Conservation (phyloP, 2,888 invertebrate genomes). For the Baronia brevicornis region DNA sequence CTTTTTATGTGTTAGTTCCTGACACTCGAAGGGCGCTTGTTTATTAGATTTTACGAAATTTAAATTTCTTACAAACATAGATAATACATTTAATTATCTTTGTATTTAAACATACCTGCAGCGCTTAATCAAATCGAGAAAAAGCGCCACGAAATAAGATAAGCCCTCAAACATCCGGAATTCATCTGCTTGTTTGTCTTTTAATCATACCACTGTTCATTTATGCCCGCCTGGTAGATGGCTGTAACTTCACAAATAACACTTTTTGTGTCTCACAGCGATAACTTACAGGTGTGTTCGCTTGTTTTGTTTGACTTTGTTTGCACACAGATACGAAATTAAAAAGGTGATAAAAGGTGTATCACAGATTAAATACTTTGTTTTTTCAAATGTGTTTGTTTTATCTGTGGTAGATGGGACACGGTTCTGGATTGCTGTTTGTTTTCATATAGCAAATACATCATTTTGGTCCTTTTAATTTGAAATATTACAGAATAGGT, state of each 20-base stretch:
- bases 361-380: constrained; percentile 34
- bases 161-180: constrained; percentile 35
- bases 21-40: too few relatives aligned
- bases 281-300: constrained; percentile 35
- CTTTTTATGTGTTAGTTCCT: too few relatives aligned
- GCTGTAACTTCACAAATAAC: constrained; percentile 27
- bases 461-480: too few relatives aligned
- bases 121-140: constrained; percentile 8
- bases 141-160: constrained; percentile 19
- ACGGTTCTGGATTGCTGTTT: constrained; percentile 6
- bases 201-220: constrained; percentile 28
- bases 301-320: constrained; percentile 28
- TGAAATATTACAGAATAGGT: too few relatives aligned
- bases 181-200: constrained; percentile 26
- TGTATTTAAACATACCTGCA: too few relatives aligned
- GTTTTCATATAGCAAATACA: constrained; percentile 13
- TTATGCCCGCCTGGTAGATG: constrained; percentile 21
- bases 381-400: constrained; percentile 12
- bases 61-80: too few relatives aligned
- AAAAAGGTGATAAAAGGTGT: constrained; percentile 40
- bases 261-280: constrained; percentile 37
- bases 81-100: too few relatives aligned
- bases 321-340: constrained; percentile 43
- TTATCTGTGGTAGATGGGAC: constrained; percentile 20
- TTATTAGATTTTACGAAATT: too few relatives aligned